A percentile compares a stretch with the other conserved stretches of the same genome.
Evolutionary conservation across 2,888 invertebrate genomes (phyloP).

Genomic region (Lapara coniferarum): DNA sequence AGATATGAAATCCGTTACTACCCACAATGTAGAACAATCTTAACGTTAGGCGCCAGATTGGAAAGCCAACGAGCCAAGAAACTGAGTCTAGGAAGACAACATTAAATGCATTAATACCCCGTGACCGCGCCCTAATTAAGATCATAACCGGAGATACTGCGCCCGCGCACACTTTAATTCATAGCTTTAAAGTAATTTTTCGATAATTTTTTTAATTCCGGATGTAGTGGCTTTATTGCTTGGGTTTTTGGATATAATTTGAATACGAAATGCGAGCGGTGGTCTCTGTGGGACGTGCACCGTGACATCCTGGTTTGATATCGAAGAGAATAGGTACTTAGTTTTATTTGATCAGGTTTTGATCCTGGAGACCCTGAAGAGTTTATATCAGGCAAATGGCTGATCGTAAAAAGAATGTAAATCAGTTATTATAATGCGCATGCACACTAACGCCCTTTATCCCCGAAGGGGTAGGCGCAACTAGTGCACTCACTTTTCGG

Average conservation of each 20-base stretch:
- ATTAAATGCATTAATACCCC: slow-evolving; percentile 70
- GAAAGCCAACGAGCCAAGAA: slow-evolving; percentile 65
- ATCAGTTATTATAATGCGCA: too few species aligned
- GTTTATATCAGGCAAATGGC: too few species aligned
- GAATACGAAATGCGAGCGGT: too few species aligned
- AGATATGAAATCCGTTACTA: not conserved
- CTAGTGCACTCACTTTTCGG: too few species aligned
- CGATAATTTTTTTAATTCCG: not conserved
- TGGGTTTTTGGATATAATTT: not conserved
- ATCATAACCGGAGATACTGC: slow-evolving; percentile 56
- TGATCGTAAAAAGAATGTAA: too few species aligned
- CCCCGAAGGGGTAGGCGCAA: too few species aligned
- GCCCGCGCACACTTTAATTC: slow-evolving; percentile 28
- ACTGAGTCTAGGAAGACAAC: slow-evolving; percentile 58
- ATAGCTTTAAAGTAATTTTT: slow-evolving; percentile 33
- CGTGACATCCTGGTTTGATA: too few species aligned
- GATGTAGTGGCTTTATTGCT: not conserved
- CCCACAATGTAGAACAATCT: slow-evolving; percentile 10
- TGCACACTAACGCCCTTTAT: too few species aligned
- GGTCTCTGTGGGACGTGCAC: too few species aligned
- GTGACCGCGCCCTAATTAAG: slow-evolving; percentile 69
- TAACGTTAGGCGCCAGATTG: slow-evolving; percentile 43
- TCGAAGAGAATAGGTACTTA: too few species aligned
- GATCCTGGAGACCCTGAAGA: too few species aligned
- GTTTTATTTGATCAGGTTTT: too few species aligned